Conservation (phyloP, 2,797 vertebrate species). For the Acrocephalus scirpaceus region DNA sequence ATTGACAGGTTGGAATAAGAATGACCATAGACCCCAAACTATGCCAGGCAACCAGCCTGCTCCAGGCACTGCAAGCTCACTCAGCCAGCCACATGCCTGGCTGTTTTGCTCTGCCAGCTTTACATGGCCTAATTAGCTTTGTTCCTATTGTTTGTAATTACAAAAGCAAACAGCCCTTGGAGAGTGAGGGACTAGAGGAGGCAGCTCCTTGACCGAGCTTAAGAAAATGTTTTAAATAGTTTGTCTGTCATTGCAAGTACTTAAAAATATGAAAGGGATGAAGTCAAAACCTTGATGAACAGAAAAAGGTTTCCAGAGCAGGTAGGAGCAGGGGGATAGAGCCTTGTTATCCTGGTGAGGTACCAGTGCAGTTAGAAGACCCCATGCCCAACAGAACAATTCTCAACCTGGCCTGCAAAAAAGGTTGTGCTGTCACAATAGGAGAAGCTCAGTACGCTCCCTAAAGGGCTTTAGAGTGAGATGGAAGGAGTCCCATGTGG, state of each 20-base stretch:
- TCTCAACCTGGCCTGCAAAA: neutral
- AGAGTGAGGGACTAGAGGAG: neutral
- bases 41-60: slow-evolving; percentile 62
- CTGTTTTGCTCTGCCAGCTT: slow-evolving; percentile 57
- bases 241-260: neutral
- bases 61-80: slow-evolving; percentile 58
- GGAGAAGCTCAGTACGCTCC: neutral
- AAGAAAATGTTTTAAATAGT: neutral
- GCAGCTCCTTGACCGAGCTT: slow-evolving; percentile 30
- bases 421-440: rapidly evolving
- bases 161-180: slow-evolving; percentile 47
- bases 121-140: slow-evolving; percentile 57
- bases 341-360: neutral
- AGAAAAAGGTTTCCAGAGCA: neutral
- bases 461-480: neutral
- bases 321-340: neutral
- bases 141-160: slow-evolving; percentile 56
- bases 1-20: slow-evolving; percentile 61
- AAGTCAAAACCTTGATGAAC: neutral
- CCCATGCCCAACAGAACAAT: neutral
- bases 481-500: rapidly evolving
- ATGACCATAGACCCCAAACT: slow-evolving; percentile 36
- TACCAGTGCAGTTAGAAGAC: neutral
- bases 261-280: neutral
- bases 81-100: slow-evolving; percentile 59